phyloP scores from a whole-genome alignment of 2,888 invertebrate genomes.

The Lysandra bellargus region DNA sequence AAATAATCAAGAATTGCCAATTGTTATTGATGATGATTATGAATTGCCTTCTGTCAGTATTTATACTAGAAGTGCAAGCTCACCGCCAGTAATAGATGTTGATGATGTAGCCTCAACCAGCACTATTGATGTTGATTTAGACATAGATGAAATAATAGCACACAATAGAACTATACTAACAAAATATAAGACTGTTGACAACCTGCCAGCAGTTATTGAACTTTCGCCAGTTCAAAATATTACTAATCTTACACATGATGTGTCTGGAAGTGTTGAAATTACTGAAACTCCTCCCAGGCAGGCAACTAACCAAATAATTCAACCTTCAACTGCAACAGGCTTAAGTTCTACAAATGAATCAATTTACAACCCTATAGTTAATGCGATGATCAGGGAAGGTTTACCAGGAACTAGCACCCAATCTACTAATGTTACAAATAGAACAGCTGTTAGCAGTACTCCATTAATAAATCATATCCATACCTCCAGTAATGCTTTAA shows the following conservation, averaged over 20 bases:
- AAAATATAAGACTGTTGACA: constrained; percentile 38
- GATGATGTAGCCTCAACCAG: constrained; percentile 44
- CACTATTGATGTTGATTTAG: constrained; percentile 42
- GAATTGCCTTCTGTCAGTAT: constrained; percentile 18
- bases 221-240: constrained; percentile 23
- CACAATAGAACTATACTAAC: constrained; percentile 44
- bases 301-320: constrained; percentile 4
- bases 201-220: constrained; percentile 15
- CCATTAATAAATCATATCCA: background rate
- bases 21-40: constrained; percentile 44
- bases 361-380: background rate
- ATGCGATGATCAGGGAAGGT: background rate
- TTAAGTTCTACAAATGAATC: background rate
- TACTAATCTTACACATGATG: background rate
- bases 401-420: background rate
- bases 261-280: background rate
- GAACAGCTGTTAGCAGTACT: background rate
- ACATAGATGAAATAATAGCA: constrained; percentile 50
- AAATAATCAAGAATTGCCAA: constrained; percentile 32
- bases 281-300: background rate
- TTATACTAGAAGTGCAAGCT: background rate
- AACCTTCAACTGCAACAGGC: background rate
- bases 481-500: background rate
- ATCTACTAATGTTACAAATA: background rate
- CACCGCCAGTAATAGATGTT: background rate